phyloP scores from a whole-genome alignment of 2,888 invertebrate genomes.

The Clitarchus hookeri region DNA sequence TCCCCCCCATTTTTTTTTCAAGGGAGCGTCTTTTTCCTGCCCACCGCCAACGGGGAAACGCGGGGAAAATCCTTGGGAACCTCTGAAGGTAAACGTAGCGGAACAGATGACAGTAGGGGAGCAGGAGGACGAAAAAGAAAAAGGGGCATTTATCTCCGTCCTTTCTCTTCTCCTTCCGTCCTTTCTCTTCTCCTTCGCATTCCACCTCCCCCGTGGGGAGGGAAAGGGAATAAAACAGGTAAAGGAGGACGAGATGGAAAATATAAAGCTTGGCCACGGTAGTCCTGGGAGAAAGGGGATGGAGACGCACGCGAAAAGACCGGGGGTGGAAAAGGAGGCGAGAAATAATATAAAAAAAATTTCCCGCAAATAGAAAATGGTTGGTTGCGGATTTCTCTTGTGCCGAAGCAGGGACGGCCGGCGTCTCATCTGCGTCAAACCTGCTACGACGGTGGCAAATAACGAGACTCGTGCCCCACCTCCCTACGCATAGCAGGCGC shows the following conservation, averaged over 20 bases:
- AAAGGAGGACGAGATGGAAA: neutral
- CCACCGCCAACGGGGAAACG: neutral
- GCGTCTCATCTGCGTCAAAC: neutral
- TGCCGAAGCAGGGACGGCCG: neutral
- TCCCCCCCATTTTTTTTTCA: neutral
- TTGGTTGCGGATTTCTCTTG: neutral
- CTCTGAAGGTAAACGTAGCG: conserved; percentile 6
- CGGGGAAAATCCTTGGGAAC: neutral
- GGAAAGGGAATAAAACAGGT: neutral
- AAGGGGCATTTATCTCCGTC: neutral
- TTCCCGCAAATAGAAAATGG: neutral
- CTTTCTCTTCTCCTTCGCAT: neutral
- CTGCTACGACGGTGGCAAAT: neutral
- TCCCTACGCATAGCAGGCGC: neutral
- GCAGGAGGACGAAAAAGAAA: neutral
- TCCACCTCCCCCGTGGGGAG: neutral
- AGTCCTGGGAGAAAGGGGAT: no score
- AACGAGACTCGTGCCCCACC: neutral
- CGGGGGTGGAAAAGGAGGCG: neutral
- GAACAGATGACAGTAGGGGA: neutral
- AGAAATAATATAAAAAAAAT: neutral
- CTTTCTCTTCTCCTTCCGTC: no score
- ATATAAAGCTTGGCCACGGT: neutral
- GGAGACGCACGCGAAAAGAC: neutral
- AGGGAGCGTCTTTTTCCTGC: neutral